Evolutionary conservation across 2,113 vertebrate species (phyloP).

Genomic region (Myocastor coypus): DNA sequence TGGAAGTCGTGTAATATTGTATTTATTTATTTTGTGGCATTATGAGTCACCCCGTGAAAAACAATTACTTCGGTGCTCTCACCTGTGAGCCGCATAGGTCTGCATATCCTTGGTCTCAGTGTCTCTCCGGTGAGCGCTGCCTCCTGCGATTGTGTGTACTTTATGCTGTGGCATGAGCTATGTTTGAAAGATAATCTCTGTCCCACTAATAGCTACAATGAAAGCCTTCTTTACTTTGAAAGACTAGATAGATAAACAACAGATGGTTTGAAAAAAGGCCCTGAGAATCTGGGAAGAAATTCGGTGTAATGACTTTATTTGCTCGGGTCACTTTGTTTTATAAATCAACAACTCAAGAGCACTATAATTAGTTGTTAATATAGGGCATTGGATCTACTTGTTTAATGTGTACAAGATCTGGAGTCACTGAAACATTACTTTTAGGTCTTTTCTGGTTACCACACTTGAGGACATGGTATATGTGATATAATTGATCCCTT

Average conservation of each 20-base stretch:
- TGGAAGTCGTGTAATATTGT: neutral
- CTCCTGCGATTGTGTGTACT: neutral
- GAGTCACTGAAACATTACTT: slow-evolving; percentile 79
- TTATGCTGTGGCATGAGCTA: neutral
- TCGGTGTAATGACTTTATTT: slow-evolving; percentile 80
- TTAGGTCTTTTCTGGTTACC: slow-evolving; percentile 82
- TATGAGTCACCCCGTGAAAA: neutral
- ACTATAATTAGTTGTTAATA: slow-evolving; percentile 79
- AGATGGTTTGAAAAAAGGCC: slow-evolving; percentile 47
- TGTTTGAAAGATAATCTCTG: slow-evolving; percentile 18
- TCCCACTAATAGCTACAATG: neutral
- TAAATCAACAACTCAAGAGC: slow-evolving; percentile 78
- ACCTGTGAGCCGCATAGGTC: neutral
- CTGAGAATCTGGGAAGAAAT: slow-evolving; percentile 56
- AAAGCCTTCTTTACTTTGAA: neutral
- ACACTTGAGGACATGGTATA: slow-evolving; percentile 52
- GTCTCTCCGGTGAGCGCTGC: neutral
- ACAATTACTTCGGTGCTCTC: neutral
- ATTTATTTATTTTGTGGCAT: neutral
- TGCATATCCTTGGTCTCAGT: neutral
- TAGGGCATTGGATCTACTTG: slow-evolving; percentile 64
- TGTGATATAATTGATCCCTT: slow-evolving; percentile 79
- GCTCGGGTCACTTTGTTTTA: slow-evolving; percentile 76
- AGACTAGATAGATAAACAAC: neutral
- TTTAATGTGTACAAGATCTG: slow-evolving; percentile 61